A percentile compares a stretch with the other conserved stretches of the same genome.
phyloP scores from a whole-genome alignment of 2,113 vertebrate species.

The Vidua macroura region DNA sequence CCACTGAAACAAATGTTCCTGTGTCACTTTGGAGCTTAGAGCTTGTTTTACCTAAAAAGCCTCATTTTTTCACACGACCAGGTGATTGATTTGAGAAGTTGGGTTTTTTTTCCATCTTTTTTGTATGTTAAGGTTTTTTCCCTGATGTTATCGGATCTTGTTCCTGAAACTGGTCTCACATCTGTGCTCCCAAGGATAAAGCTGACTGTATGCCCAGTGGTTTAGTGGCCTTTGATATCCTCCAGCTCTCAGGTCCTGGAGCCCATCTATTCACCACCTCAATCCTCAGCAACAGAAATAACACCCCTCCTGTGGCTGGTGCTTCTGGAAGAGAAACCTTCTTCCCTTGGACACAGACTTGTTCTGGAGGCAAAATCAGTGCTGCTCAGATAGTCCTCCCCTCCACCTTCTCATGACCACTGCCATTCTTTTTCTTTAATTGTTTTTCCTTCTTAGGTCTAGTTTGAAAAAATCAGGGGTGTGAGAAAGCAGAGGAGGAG shows the following conservation, averaged over 20 bases:
- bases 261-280: not conserved
- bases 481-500: not conserved
- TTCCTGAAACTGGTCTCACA: not conserved
- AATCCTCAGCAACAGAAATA: not conserved
- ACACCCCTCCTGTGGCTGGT: not conserved
- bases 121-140: not conserved
- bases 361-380: not conserved
- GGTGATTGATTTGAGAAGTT: not conserved
- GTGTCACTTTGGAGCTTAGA: fast-evolving
- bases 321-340: not conserved
- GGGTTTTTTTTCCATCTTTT: fast-evolving
- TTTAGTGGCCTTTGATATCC: not conserved
- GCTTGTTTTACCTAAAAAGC: not conserved
- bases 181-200: fast-evolving
- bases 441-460: not conserved
- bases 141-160: not conserved
- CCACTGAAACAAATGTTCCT: not conserved
- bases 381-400: not conserved
- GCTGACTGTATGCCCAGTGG: not conserved
- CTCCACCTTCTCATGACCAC: not conserved
- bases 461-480: not conserved
- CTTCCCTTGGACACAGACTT: not conserved
- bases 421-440: not conserved
- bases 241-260: not conserved
- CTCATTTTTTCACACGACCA: not conserved